phyloP scores from a whole-genome alignment of 2,888 invertebrate species.

The Notodonta dromedarius region DNA sequence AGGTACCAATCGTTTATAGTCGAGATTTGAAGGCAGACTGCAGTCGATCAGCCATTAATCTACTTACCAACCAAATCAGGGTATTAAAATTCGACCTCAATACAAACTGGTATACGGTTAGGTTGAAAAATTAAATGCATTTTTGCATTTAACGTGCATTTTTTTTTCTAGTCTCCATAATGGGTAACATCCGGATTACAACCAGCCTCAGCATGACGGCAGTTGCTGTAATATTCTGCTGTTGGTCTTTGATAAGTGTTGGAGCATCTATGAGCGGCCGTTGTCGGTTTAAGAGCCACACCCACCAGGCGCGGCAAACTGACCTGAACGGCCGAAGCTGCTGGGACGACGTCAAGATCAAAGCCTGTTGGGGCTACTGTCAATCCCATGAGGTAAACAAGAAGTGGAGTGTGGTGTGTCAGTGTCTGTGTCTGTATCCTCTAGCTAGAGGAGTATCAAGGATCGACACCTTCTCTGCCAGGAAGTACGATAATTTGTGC shows the following conservation, averaged over 20 bases:
- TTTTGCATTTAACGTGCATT: too few species aligned
- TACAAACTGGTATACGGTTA: too few species aligned
- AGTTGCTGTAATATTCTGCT: constrained; percentile 50
- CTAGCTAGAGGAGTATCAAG: too few species aligned
- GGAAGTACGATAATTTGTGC: too few species aligned
- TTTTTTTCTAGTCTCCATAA: constrained; percentile 26
- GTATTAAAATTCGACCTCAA: too few species aligned
- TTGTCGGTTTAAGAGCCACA: constrained; percentile 65
- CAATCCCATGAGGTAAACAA: constrained; percentile 91
- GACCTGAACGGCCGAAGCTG: constrained; percentile 88
- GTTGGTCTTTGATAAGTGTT: constrained; percentile 46
- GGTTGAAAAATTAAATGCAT: not conserved
- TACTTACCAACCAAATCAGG: too few species aligned
- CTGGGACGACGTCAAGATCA: constrained; percentile 90
- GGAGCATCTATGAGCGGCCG: constrained; percentile 49
- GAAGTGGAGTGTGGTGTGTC: not conserved
- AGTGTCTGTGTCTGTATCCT: too few species aligned
- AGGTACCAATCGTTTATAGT: too few species aligned
- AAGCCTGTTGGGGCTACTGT: constrained; percentile 94
- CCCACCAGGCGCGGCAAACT: constrained; percentile 72
- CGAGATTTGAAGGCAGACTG: too few species aligned
- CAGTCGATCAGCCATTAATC: too few species aligned
- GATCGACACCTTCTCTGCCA: too few species aligned
- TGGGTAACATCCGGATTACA: constrained; percentile 20
- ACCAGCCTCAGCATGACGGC: constrained; percentile 31